phyloP scores from a whole-genome alignment of 2,888 invertebrate species.

The Axea sp. region DNA sequence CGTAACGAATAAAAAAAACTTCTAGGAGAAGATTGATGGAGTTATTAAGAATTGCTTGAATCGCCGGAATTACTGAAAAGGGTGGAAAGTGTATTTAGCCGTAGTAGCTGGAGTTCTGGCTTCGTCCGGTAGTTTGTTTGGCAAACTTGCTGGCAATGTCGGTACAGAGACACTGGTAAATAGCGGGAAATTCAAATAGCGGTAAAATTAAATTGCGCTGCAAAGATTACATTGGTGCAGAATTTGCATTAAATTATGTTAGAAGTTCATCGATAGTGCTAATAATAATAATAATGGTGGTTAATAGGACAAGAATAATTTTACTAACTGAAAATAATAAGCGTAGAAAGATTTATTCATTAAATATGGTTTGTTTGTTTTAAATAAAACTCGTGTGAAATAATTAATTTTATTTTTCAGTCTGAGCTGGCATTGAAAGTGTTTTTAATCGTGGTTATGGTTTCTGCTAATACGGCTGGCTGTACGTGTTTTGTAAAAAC shows the following conservation, averaged over 20 bases:
- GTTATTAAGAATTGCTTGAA: background rate
- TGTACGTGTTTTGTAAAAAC: slow-evolving; percentile 84
- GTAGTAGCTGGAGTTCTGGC: slow-evolving; percentile 83
- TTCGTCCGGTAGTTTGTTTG: slow-evolving; percentile 83
- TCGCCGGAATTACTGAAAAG: too few species aligned
- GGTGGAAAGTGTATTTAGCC: slow-evolving; percentile 76
- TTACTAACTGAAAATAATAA: too few species aligned
- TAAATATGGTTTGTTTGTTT: too few species aligned
- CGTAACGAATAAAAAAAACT: background rate
- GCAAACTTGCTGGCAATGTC: slow-evolving; percentile 82
- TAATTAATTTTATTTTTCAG: slow-evolving; percentile 61
- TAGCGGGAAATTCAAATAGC: slow-evolving; percentile 28
- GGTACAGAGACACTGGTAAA: slow-evolving; percentile 63
- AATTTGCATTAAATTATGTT: background rate
- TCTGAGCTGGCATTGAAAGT: slow-evolving; percentile 68
- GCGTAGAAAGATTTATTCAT: too few species aligned
- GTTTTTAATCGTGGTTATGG: slow-evolving; percentile 80
- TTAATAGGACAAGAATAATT: too few species aligned
- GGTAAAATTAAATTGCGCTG: background rate
- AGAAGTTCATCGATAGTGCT: too few species aligned
- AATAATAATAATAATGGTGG: too few species aligned
- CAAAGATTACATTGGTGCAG: too few species aligned
- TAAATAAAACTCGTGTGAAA: background rate
- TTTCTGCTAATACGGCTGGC: slow-evolving; percentile 82
- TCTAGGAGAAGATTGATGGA: too few species aligned